Evolutionary conservation across 2,797 vertebrate species (phyloP).

Genomic region (Gallinago stenura): DNA sequence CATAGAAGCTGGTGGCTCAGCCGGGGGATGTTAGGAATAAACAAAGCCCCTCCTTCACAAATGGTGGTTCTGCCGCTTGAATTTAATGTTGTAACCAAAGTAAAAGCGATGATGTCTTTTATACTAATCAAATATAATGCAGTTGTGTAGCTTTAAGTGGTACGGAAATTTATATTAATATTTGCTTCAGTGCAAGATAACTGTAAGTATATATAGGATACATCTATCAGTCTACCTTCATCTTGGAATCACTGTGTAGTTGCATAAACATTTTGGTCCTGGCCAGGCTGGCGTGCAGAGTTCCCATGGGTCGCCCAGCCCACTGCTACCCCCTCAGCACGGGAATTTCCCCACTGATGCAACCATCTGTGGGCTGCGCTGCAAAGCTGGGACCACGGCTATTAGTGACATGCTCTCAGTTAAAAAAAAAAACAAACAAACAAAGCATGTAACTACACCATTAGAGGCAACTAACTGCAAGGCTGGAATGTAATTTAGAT

Average conservation of each 20-base stretch:
- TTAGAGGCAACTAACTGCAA: neutral
- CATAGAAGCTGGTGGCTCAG: neutral
- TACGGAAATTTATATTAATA: neutral
- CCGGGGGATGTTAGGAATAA: neutral
- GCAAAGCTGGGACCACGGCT: neutral
- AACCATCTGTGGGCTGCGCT: neutral
- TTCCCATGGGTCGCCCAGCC: accelerated
- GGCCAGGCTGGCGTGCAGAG: neutral
- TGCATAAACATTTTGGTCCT: neutral
- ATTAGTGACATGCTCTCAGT: neutral
- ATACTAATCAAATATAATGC: neutral
- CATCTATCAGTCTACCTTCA: neutral
- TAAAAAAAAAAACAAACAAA: neutral
- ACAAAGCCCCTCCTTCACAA: neutral
- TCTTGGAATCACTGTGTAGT: neutral
- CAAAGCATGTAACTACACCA: neutral
- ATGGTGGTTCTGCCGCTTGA: neutral
- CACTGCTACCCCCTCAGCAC: neutral
- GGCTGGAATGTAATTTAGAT: neutral
- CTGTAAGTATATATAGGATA: neutral
- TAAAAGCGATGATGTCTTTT: neutral
- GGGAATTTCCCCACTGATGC: neutral
- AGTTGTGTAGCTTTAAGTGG: neutral
- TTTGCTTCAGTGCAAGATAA: neutral
- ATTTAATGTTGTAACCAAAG: neutral